Conservation (phyloP, 2,113 vertebrate species). For the Uria lomvia region DNA sequence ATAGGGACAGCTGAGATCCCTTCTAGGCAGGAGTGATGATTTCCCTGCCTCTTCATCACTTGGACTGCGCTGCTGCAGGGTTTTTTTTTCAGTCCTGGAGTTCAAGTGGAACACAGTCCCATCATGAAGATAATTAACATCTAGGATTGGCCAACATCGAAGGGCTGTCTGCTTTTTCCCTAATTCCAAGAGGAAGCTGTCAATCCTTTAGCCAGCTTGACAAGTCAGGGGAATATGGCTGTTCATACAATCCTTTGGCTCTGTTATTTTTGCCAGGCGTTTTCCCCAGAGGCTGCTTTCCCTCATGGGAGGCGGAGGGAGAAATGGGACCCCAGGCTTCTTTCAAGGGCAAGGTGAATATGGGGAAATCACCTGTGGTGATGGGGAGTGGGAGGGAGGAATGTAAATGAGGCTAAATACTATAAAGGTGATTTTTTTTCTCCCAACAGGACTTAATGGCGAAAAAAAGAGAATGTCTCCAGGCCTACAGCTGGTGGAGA, state of each 20-base stretch:
- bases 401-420: slow-evolving; percentile 68
- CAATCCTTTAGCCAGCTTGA: slow-evolving; percentile 70
- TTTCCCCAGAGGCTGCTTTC: slow-evolving; percentile 77
- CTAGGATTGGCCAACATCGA: slow-evolving; percentile 54
- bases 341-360: slow-evolving; percentile 77
- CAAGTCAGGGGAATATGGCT: slow-evolving; percentile 75
- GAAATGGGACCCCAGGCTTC: slow-evolving; percentile 76
- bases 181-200: slow-evolving; percentile 59
- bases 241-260: slow-evolving; percentile 77
- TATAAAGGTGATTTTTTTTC: slow-evolving; percentile 62
- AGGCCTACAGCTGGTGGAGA: slow-evolving; percentile 70
- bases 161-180: slow-evolving; percentile 46
- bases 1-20: neutral
- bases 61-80: neutral
- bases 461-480: slow-evolving; percentile 68
- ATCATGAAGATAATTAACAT: slow-evolving; percentile 35
- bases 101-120: slow-evolving; percentile 13
- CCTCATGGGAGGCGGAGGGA: slow-evolving; percentile 77
- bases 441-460: slow-evolving; percentile 66
- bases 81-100: neutral
- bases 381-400: slow-evolving; percentile 75
- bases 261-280: slow-evolving; percentile 77
- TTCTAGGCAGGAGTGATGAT: neutral
- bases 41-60: neutral
- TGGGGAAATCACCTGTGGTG: slow-evolving; percentile 77